Evolutionary conservation across 2,113 vertebrate species (phyloP).

Genomic region (Boleophthalmus pectinirostris): DNA sequence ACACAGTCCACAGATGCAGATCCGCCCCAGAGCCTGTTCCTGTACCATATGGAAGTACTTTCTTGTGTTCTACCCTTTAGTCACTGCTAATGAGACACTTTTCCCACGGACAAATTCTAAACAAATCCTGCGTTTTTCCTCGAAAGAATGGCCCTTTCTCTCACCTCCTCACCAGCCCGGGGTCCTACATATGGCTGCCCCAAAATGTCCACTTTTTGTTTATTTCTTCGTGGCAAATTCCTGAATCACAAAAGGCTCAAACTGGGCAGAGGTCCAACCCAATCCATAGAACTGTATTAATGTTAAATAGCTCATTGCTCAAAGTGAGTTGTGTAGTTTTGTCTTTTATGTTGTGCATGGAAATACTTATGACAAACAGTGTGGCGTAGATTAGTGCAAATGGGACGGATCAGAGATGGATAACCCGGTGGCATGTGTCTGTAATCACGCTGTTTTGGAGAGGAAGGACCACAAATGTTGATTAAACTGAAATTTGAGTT

Average conservation of each 20-base stretch:
- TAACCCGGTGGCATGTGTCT: constrained; percentile 25
- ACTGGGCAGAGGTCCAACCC: constrained; percentile 10
- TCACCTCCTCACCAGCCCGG: constrained; percentile 19
- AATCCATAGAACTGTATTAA: constrained; percentile 38
- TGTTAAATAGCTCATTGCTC: constrained; percentile 29
- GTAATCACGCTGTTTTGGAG: constrained; percentile 35
- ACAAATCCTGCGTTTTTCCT: background rate
- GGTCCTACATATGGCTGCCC: constrained; percentile 12
- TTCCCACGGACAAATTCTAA: constrained; percentile 29
- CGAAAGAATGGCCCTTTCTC: constrained; percentile 19
- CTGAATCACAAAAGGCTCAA: constrained; percentile 28
- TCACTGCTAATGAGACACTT: constrained; percentile 61
- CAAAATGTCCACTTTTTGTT: background rate
- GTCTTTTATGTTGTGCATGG: constrained; percentile 20
- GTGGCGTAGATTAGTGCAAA: constrained; percentile 27
- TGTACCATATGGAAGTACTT: constrained; percentile 66
- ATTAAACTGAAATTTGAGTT: constrained; percentile 49
- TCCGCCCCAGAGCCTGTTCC: constrained; percentile 44
- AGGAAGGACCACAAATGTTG: constrained; percentile 33
- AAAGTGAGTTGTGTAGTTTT: constrained; percentile 31
- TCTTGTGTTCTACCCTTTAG: constrained; percentile 50
- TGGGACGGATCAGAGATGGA: constrained; percentile 22
- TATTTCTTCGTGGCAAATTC: constrained; percentile 16
- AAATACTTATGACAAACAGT: background rate
- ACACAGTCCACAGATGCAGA: constrained; percentile 38